Evolutionary conservation across 2,888 invertebrate genomes (phyloP).

Genomic region (Penaeus monodon): DNA sequence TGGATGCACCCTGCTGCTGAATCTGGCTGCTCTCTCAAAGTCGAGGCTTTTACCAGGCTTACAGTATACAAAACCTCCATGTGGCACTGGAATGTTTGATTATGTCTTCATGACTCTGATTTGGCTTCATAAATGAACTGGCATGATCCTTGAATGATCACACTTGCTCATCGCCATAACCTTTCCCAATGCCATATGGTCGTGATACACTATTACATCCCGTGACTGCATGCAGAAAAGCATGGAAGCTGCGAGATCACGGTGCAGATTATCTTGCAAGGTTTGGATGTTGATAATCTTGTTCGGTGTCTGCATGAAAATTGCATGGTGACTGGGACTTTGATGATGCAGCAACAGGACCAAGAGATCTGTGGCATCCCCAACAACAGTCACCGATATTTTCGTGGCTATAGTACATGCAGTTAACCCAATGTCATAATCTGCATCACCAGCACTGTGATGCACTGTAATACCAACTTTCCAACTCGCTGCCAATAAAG

Average conservation of each 20-base stretch:
- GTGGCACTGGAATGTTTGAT: not conserved
- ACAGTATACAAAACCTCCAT: not conserved
- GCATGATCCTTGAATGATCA: not conserved
- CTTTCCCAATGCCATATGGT: slow-evolving; percentile 8
- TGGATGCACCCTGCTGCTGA: no score
- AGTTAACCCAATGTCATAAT: not conserved
- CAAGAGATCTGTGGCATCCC: slow-evolving; percentile 4
- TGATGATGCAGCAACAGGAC: not conserved
- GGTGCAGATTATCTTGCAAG: not conserved
- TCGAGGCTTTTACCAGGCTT: not conserved
- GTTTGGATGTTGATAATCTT: slow-evolving; percentile 10
- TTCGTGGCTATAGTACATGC: not conserved
- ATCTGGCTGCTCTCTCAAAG: slow-evolving; percentile 11
- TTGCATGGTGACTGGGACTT: not conserved
- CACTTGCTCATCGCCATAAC: not conserved
- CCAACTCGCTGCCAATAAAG: not conserved
- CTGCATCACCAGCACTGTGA: slow-evolving; percentile 21
- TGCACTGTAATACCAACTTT: not conserved
- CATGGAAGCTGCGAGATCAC: not conserved
- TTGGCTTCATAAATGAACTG: not conserved
- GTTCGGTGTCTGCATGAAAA: not conserved
- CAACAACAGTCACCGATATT: slow-evolving; percentile 7
- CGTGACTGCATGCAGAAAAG: not conserved
- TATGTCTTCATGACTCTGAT: not conserved
- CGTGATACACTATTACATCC: not conserved